Conservation (phyloP, 2,888 invertebrate species). For the Eupithecia vulgata region DNA sequence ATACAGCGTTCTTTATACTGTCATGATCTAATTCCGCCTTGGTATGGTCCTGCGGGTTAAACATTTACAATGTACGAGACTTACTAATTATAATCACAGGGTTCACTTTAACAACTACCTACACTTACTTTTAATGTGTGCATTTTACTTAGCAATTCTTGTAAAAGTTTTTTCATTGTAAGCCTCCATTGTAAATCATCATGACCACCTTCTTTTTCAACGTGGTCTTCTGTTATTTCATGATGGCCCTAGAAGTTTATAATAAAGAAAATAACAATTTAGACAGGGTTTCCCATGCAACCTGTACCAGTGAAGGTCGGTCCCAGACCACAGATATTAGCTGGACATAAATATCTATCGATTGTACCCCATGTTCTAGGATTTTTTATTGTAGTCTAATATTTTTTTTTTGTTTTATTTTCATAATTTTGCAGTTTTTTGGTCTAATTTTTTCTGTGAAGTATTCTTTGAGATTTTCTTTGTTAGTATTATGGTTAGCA, state of each 20-base stretch:
- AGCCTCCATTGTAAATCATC: background rate
- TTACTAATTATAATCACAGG: background rate
- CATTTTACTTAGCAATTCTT: constrained; percentile 14
- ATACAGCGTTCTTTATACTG: background rate
- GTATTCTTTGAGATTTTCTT: too few species aligned
- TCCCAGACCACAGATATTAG: too few species aligned
- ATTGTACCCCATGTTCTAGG: too few species aligned
- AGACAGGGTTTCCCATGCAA: too few species aligned
- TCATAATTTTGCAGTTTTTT: too few species aligned
- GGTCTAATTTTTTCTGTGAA: too few species aligned
- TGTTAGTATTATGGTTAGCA: too few species aligned
- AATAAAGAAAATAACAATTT: background rate
- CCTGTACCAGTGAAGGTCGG: too few species aligned
- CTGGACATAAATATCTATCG: too few species aligned
- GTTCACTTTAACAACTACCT: background rate
- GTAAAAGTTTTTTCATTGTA: background rate
- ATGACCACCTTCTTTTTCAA: background rate
- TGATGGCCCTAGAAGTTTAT: background rate
- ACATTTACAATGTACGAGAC: background rate
- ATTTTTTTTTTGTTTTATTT: too few species aligned
- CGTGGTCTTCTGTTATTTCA: background rate
- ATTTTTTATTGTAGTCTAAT: too few species aligned
- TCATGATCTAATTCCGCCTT: background rate
- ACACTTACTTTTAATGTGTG: background rate
- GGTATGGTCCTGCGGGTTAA: background rate